Conservation (phyloP, 1,140 invertebrate genomes). For the Teleogryllus occipitalis region DNA sequence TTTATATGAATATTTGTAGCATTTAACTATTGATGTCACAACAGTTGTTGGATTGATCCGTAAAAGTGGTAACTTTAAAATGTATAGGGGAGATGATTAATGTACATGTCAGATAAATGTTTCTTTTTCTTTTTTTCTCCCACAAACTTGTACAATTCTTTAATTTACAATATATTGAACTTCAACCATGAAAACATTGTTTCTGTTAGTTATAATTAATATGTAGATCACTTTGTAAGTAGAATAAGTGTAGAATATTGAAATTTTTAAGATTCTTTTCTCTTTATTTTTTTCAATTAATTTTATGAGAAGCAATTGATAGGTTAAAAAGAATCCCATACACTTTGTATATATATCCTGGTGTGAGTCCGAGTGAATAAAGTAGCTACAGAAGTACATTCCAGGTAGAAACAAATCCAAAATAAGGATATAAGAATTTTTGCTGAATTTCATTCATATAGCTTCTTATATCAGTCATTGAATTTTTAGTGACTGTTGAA, state of each 20-base stretch:
- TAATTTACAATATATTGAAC: background rate
- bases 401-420: background rate
- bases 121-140: background rate
- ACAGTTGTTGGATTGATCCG: background rate
- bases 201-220: too few species aligned
- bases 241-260: background rate
- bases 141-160: background rate
- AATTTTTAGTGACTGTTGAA: background rate
- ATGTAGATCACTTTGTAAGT: background rate
- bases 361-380: background rate
- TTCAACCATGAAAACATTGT: too few species aligned
- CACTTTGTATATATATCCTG: background rate
- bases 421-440: too few species aligned
- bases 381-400: background rate
- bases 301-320: background rate
- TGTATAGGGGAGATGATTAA: background rate
- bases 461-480: background rate
- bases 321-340: background rate
- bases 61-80: background rate
- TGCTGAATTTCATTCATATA: background rate
- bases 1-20: background rate
- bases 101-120: background rate
- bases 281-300: background rate
- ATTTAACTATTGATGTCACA: background rate
- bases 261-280: background rate